A percentile compares a stretch with the other conserved stretches of the same genome.
Evolutionary conservation across 2,888 invertebrate species (phyloP).

Genomic region (Drosophila birchii): DNA sequence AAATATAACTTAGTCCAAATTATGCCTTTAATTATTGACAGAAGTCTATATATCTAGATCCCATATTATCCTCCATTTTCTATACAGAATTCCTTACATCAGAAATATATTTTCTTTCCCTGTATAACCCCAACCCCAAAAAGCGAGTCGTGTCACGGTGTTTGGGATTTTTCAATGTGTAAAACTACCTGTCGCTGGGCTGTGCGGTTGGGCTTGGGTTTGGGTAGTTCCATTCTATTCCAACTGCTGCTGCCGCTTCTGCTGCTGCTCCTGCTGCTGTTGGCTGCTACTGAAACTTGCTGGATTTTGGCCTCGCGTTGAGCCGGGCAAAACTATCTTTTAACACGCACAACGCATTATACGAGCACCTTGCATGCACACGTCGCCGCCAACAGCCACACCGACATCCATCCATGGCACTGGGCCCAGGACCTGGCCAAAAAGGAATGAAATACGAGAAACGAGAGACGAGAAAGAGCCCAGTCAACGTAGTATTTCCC

Average conservation of each 20-base stretch:
- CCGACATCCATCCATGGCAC: slow-evolving; percentile 8
- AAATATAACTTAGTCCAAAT: neutral
- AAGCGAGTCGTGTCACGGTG: slow-evolving; percentile 69
- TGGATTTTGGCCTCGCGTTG: slow-evolving; percentile 63
- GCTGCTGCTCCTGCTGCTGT: neutral
- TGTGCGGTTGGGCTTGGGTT: slow-evolving; percentile 25
- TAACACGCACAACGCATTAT: slow-evolving; percentile 80
- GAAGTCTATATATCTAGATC: neutral
- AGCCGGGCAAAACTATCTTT: slow-evolving; percentile 80
- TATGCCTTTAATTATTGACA: neutral
- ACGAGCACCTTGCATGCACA: slow-evolving; percentile 79
- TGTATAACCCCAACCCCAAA: slow-evolving; percentile 23
- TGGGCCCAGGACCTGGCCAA: slow-evolving; percentile 16
- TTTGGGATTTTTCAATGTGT: slow-evolving; percentile 79
- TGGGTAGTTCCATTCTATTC: slow-evolving; percentile 36
- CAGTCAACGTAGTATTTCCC: slow-evolving; percentile 45
- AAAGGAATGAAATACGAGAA: slow-evolving; percentile 10
- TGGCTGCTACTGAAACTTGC: slow-evolving; percentile 64
- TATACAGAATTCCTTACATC: neutral
- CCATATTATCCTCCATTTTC: neutral
- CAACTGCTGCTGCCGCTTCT: slow-evolving; percentile 20
- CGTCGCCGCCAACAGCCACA: slow-evolving; percentile 49
- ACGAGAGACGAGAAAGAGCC: slow-evolving; percentile 1
- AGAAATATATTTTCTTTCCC: neutral
- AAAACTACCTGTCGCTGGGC: slow-evolving; percentile 76